phyloP scores from a whole-genome alignment of 2,797 vertebrate species.

The Mormyrus hasselquistii region DNA sequence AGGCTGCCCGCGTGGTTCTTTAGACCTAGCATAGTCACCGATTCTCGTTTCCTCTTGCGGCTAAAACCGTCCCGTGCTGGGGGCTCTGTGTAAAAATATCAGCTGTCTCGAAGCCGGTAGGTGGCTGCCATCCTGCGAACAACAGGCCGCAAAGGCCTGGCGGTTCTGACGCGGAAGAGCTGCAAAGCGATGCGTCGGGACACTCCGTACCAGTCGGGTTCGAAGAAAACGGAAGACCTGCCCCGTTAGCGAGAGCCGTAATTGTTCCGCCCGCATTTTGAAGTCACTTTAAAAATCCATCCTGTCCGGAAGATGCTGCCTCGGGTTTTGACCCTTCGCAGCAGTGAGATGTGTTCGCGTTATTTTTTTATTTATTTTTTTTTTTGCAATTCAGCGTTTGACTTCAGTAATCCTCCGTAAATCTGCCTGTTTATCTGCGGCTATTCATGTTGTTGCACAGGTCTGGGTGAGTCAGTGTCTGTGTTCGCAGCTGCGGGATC shows the following conservation, averaged over 20 bases:
- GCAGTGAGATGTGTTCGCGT: background rate
- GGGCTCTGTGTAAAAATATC: slow-evolving; percentile 8
- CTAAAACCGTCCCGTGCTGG: background rate
- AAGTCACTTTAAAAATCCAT: background rate
- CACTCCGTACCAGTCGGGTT: background rate
- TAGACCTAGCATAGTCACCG: background rate
- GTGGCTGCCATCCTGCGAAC: background rate
- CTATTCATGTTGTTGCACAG: background rate
- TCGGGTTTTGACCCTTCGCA: background rate
- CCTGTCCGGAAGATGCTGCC: background rate
- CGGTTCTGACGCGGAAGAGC: background rate
- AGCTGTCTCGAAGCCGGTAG: background rate
- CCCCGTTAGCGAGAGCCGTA: background rate
- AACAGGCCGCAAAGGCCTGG: background rate
- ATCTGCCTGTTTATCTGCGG: background rate
- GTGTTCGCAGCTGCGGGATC: slow-evolving; percentile 20
- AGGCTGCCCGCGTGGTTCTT: background rate
- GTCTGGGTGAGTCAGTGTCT: slow-evolving; percentile 17
- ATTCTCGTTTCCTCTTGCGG: slow-evolving; percentile 1
- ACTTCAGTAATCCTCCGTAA: background rate
- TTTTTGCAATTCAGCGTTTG: slow-evolving; percentile 25
- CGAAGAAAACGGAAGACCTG: background rate
- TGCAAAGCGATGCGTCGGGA: background rate
- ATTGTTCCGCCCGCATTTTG: background rate
- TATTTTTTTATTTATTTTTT: background rate